Conservation (phyloP, 2,888 invertebrate genomes). For the Buathra laborator region DNA sequence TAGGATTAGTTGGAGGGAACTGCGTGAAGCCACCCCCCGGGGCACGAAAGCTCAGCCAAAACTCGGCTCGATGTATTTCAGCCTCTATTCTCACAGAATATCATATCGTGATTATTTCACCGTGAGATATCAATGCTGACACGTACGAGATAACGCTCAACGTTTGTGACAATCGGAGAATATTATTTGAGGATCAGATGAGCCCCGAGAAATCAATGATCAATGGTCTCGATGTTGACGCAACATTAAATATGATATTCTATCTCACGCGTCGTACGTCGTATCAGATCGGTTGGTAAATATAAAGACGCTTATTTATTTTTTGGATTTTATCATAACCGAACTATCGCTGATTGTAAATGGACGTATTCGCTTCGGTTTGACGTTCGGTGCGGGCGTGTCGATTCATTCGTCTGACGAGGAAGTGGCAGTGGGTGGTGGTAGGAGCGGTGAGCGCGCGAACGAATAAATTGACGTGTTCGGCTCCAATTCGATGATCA, state of each 20-base stretch:
- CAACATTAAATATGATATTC: not conserved
- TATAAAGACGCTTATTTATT: not conserved
- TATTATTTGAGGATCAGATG: not conserved
- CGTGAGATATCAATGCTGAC: not conserved
- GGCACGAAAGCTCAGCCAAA: constrained; percentile 36
- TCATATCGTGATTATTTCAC: constrained; percentile 3
- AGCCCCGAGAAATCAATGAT: constrained; percentile 5
- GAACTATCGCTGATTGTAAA: too few relatives aligned
- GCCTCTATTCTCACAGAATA: not conserved
- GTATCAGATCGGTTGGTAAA: not conserved
- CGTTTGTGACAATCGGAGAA: not conserved
- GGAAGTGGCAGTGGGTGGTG: too few relatives aligned
- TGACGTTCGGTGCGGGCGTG: too few relatives aligned
- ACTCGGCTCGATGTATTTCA: not conserved
- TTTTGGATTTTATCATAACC: too few relatives aligned
- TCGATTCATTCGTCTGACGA: too few relatives aligned
- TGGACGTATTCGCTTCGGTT: too few relatives aligned
- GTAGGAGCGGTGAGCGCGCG: too few relatives aligned
- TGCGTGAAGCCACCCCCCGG: constrained; percentile 43
- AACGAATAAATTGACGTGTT: too few relatives aligned
- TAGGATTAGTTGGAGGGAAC: constrained; percentile 64
- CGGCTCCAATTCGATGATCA: too few relatives aligned
- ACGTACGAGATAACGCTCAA: not conserved
- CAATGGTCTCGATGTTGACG: not conserved
- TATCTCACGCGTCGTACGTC: not conserved